These are phyloP conservation scores for Metopolophium dirhodum DNA, from an alignment of 1,140 invertebrate genomes.

Conservation along the genomic window DNA sequence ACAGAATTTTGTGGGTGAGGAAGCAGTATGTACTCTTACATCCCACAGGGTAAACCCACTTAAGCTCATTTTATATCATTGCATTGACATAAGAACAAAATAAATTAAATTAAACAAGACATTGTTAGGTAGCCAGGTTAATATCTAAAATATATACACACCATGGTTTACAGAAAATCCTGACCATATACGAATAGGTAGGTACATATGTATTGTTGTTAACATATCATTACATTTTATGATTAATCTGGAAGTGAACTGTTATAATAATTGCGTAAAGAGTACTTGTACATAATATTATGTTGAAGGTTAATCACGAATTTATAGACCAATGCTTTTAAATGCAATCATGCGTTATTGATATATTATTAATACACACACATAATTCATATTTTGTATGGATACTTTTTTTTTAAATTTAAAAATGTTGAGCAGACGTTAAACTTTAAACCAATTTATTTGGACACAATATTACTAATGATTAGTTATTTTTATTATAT, in stretches of 20 bases:
- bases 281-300: background rate
- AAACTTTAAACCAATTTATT: background rate
- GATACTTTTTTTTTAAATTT: background rate
- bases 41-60: background rate
- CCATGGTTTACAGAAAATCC: background rate
- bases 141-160: background rate
- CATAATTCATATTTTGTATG: background rate
- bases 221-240: background rate
- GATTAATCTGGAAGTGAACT: background rate
- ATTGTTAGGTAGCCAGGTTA: background rate
- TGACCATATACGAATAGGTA: background rate
- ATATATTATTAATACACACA: background rate
- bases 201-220: background rate
- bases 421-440: background rate
- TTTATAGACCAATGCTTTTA: background rate
- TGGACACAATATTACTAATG: background rate
- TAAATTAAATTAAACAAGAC: background rate
- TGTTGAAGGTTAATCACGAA: background rate
- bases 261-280: background rate
- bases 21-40: background rate
- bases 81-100: background rate
- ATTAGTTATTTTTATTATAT: conserved; percentile 10
- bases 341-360: background rate
- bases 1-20: background rate
- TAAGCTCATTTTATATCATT: background rate